Evolutionary conservation across 92 coral and sea anemone genomes (phyloP).

Genomic region (Parazoanthus darwini): DNA sequence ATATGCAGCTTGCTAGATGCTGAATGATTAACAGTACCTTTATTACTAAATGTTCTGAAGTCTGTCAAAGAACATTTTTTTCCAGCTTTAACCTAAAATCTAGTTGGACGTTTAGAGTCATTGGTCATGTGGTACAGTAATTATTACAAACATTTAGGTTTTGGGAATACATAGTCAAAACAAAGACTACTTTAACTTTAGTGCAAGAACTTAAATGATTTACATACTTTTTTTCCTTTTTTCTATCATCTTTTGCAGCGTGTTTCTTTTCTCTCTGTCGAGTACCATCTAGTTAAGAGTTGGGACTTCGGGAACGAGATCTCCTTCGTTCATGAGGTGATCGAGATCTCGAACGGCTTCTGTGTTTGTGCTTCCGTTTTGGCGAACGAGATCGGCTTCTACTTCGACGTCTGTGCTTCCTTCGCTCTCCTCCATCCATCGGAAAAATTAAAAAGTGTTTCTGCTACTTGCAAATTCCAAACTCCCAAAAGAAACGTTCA

Average conservation of each 20-base stretch:
- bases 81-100: too few species aligned
- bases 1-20: too few species aligned
- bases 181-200: too few species aligned
- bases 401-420: slow-evolving; percentile 65
- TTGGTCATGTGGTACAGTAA: too few species aligned
- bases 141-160: too few species aligned
- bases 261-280: slow-evolving; percentile 45
- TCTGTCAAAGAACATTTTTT: too few species aligned
- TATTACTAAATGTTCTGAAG: too few species aligned
- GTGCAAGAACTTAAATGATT: too few species aligned
- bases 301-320: slow-evolving; percentile 48
- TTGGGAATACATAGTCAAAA: too few species aligned
- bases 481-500: neutral
- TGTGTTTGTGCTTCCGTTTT: slow-evolving; percentile 57
- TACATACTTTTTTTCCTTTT: slow-evolving; percentile 46
- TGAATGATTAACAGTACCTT: too few species aligned
- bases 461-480: neutral
- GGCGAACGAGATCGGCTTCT: slow-evolving; percentile 93
- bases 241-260: slow-evolving; percentile 46
- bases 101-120: too few species aligned
- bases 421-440: slow-evolving; percentile 87
- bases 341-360: slow-evolving; percentile 65
- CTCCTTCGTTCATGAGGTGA: slow-evolving; percentile 57
- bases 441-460: neutral
- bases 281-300: slow-evolving; percentile 46